phyloP scores from a whole-genome alignment of 1,140 invertebrate genomes.

The Caenorhabditis tropicalis region DNA sequence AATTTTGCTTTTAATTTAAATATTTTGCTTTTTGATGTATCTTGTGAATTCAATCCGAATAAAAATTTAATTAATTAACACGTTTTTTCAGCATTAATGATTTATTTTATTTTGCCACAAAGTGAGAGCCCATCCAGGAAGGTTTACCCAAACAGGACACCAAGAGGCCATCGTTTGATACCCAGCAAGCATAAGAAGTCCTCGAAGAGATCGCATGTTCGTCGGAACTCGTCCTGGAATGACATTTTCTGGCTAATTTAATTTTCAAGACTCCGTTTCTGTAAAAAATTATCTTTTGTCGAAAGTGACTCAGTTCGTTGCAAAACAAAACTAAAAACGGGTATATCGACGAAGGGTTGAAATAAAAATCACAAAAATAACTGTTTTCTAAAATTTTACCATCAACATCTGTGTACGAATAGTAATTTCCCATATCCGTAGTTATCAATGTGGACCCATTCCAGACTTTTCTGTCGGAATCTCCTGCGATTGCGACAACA shows the following conservation, averaged over 20 bases:
- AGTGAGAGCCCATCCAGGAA: conserved; percentile 56
- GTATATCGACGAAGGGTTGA: too few relatives aligned
- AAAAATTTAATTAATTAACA: neutral
- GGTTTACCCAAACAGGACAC: conserved; percentile 49
- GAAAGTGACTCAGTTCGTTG: neutral
- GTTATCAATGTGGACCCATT: conserved; percentile 69
- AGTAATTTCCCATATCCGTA: conserved; percentile 70
- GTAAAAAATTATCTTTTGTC: neutral
- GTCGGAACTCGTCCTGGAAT: conserved; percentile 52
- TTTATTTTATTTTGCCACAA: conserved; percentile 42
- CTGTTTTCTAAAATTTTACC: conserved; percentile 30
- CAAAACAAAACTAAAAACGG: neutral
- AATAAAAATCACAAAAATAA: neutral
- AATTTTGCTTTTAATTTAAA: too few relatives aligned
- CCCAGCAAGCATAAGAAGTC: conserved; percentile 30
- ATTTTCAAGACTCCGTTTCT: neutral
- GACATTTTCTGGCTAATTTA: neutral
- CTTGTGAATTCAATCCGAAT: too few relatives aligned
- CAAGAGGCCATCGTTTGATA: conserved; percentile 22
- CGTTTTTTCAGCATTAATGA: neutral
- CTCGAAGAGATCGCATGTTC: conserved; percentile 43
- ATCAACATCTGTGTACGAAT: conserved; percentile 72
- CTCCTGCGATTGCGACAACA: conserved; percentile 69
- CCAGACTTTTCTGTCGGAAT: conserved; percentile 71
- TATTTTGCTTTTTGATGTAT: too few relatives aligned